Conservation (phyloP, 1,140 invertebrate species). For the Ctenoplectra terminalis region DNA sequence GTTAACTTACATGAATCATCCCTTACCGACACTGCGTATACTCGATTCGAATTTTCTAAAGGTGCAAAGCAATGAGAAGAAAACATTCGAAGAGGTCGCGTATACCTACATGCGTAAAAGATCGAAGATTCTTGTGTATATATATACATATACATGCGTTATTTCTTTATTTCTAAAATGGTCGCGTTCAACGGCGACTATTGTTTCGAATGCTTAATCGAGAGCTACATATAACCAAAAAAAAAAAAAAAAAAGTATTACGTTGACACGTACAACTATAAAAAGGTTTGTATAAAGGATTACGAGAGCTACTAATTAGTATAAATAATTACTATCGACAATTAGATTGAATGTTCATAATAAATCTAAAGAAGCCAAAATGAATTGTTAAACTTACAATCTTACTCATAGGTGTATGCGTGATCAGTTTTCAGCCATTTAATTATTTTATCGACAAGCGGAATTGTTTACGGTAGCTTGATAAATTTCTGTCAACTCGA, state of each 20-base stretch:
- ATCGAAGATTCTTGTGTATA: slow-evolving; percentile 37
- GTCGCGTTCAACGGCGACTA: slow-evolving; percentile 25
- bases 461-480: no score
- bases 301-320: slow-evolving; percentile 60
- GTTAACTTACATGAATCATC: slow-evolving; percentile 18
- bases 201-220: slow-evolving; percentile 29
- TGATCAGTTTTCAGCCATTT: no score
- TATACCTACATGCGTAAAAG: slow-evolving; percentile 40
- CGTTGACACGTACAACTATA: slow-evolving; percentile 54
- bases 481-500: no score
- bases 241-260: slow-evolving; percentile 65
- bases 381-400: slow-evolving; percentile 80
- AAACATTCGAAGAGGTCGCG: slow-evolving; percentile 38
- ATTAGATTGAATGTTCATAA: slow-evolving; percentile 80
- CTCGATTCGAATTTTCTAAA: neutral
- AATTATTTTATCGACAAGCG: no score
- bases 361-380: slow-evolving; percentile 78
- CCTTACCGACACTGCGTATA: neutral
- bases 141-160: slow-evolving; percentile 19
- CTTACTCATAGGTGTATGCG: no score
- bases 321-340: slow-evolving; percentile 68
- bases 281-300: slow-evolving; percentile 75
- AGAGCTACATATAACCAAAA: slow-evolving; percentile 49
- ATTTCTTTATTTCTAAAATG: slow-evolving; percentile 49
- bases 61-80: neutral